Conservation (phyloP, 1,140 invertebrate genomes). For the Drosophila nigromelanica region DNA sequence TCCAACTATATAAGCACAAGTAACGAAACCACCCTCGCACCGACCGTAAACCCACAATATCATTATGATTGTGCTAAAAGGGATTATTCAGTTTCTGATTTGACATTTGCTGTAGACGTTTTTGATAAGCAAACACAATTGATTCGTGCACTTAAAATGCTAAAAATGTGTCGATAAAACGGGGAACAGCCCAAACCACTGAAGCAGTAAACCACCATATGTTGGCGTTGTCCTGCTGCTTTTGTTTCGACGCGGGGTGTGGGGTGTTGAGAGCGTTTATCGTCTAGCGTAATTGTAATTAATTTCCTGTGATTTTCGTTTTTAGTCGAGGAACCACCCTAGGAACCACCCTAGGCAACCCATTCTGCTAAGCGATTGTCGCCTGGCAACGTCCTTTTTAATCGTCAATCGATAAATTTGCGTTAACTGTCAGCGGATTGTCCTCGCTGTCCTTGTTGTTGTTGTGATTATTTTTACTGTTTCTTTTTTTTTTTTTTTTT, state of each 20-base stretch:
- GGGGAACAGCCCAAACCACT: constrained; percentile 13
- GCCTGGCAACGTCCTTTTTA: constrained; percentile 61
- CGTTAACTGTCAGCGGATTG: constrained; percentile 74
- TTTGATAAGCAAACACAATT: constrained; percentile 55
- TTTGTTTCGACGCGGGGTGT: not conserved
- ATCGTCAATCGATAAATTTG: constrained; percentile 81
- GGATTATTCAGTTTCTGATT: constrained; percentile 24
- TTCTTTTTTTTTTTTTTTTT: constrained; percentile 24
- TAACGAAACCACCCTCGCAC: constrained; percentile 14
- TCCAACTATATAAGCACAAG: constrained; percentile 29
- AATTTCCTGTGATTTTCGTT: constrained; percentile 81
- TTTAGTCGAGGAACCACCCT: constrained; percentile 49
- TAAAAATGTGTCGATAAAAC: constrained; percentile 73
- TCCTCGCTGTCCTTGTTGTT: constrained; percentile 19
- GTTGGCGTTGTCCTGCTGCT: constrained; percentile 28
- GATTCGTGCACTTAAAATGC: constrained; percentile 69
- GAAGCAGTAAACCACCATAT: constrained; percentile 59
- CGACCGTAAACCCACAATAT: constrained; percentile 61
- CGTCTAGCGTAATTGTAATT: constrained; percentile 75
- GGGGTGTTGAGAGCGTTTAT: constrained; percentile 20
- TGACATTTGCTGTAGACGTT: constrained; percentile 24
- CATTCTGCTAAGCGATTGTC: constrained; percentile 8
- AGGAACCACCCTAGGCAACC: constrained; percentile 27
- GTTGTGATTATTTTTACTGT: constrained; percentile 28
- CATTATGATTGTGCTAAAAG: constrained; percentile 46